phyloP scores from a whole-genome alignment of 1,140 invertebrate species.

The Achroia grisella region DNA sequence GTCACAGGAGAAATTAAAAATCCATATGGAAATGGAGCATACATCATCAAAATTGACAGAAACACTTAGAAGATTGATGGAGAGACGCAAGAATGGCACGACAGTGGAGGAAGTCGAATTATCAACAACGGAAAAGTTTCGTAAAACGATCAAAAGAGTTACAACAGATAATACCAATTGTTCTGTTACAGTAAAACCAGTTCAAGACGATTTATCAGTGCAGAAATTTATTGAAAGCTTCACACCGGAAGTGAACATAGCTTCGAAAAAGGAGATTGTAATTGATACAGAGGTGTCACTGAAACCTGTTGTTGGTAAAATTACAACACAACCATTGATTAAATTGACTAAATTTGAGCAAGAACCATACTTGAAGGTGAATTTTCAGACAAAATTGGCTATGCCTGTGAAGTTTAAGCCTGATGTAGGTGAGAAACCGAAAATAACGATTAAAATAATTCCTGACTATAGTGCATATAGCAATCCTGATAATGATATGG shows the following conservation, averaged over 20 bases:
- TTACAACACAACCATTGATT: slow-evolving; percentile 21
- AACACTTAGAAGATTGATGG: slow-evolving; percentile 44
- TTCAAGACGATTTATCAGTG: slow-evolving; percentile 34
- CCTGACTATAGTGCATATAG: slow-evolving; percentile 7
- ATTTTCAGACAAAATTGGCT: slow-evolving; percentile 6
- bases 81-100: slow-evolving; percentile 28
- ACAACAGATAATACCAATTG: not conserved
- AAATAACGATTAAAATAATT: slow-evolving; percentile 30
- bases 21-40: slow-evolving; percentile 40
- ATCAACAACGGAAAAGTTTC: slow-evolving; percentile 17
- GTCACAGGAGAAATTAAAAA: slow-evolving; percentile 24
- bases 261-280: slow-evolving; percentile 12
- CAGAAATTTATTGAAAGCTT: slow-evolving; percentile 56
- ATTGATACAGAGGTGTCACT: slow-evolving; percentile 25
- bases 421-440: slow-evolving; percentile 5
- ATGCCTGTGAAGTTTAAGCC: slow-evolving; percentile 40
- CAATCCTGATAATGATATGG: slow-evolving; percentile 4
- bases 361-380: not conserved
- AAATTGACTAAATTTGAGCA: slow-evolving; percentile 34
- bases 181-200: slow-evolving; percentile 21
- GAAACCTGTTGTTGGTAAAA: slow-evolving; percentile 8
- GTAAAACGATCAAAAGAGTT: slow-evolving; percentile 38
- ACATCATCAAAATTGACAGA: slow-evolving; percentile 46
- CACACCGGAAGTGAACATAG: slow-evolving; percentile 27
- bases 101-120: not conserved